phyloP scores from a whole-genome alignment of 2,113 vertebrate genomes.

The Zosterops hypoxanthus region DNA sequence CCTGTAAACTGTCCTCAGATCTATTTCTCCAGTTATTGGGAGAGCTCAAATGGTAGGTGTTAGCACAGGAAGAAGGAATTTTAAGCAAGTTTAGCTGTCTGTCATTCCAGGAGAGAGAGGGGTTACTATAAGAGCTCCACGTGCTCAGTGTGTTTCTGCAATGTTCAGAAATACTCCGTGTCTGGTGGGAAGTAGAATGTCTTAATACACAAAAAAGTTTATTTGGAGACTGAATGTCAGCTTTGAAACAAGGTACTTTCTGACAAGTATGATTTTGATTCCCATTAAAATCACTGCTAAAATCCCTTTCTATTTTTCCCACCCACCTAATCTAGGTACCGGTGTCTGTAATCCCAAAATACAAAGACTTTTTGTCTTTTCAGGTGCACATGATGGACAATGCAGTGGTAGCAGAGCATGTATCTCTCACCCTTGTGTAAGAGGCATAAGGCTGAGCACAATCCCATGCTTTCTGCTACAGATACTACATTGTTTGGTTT shows the following conservation, averaged over 20 bases:
- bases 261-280: neutral
- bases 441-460: neutral
- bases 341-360: neutral
- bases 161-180: neutral
- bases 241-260: neutral
- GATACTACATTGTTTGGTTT: neutral
- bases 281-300: neutral
- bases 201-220: neutral
- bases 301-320: neutral
- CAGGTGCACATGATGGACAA: neutral
- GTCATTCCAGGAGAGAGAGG: neutral
- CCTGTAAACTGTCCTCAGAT: neutral
- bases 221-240: neutral
- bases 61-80: neutral
- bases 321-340: neutral
- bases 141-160: neutral
- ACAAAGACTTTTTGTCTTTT: neutral
- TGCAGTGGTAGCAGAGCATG: fast-evolving
- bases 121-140: neutral
- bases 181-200: neutral
- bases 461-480: neutral
- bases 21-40: neutral
- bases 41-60: neutral
- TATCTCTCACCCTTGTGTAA: neutral
- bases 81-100: neutral